Evolutionary conservation across 1,140 invertebrate species (phyloP).

Genomic region (Drosophila ogumai): DNA sequence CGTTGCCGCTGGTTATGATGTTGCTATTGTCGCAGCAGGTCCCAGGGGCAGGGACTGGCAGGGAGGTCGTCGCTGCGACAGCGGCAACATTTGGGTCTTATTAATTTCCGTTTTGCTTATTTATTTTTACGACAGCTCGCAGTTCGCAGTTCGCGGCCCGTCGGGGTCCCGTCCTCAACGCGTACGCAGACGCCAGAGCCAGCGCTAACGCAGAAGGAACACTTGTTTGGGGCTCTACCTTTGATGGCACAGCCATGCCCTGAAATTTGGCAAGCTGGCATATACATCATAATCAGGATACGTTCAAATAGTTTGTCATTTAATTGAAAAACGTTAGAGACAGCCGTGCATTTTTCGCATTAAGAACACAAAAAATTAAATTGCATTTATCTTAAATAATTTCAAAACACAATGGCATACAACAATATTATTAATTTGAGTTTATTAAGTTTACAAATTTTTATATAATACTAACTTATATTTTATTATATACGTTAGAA

Average conservation of each 20-base stretch:
- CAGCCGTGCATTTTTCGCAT: no score
- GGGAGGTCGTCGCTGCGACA: conserved; percentile 26
- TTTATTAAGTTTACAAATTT: no score
- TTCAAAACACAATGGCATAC: no score
- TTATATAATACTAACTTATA: no score
- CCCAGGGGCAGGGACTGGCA: conserved; percentile 25
- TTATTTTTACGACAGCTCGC: conserved; percentile 64
- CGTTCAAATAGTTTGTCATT: neutral
- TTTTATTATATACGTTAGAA: no score
- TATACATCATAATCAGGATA: neutral
- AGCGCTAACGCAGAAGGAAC: conserved; percentile 18
- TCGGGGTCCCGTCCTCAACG: conserved; percentile 35
- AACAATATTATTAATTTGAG: no score
- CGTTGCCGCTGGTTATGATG: conserved; percentile 23
- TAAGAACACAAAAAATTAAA: neutral
- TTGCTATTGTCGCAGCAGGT: conserved; percentile 49
- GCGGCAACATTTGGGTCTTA: conserved; percentile 55
- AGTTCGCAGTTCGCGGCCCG: conserved; percentile 44
- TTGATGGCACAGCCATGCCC: conserved; percentile 24
- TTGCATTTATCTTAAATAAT: neutral
- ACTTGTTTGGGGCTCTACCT: conserved; percentile 23
- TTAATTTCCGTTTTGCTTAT: conserved; percentile 76
- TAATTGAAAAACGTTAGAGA: neutral
- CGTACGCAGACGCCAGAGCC: conserved; percentile 37
- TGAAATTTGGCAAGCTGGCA: neutral